Conservation (phyloP, 2,797 vertebrate genomes). For the Leontopithecus rosalia region DNA sequence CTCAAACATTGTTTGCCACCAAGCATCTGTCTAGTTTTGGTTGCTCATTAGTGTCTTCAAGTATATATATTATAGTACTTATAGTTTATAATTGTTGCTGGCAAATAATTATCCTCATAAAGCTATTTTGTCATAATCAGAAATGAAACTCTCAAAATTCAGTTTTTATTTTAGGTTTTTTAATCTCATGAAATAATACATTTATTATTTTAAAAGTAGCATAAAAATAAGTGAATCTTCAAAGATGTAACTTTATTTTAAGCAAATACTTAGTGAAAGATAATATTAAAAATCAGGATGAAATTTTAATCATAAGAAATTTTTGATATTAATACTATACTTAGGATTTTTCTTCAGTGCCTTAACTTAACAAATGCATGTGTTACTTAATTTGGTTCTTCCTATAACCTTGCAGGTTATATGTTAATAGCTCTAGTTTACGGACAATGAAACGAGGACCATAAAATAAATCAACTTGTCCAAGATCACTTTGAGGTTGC, state of each 20-base stretch:
- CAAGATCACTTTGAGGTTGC: neutral
- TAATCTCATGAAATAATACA: neutral
- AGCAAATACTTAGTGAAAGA: neutral
- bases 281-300: neutral
- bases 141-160: neutral
- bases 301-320: neutral
- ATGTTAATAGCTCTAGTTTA: neutral
- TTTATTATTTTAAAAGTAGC: neutral
- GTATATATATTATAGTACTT: neutral
- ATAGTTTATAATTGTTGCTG: neutral
- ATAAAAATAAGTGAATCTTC: neutral
- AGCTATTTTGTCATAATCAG: neutral
- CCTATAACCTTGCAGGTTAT: neutral
- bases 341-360: neutral
- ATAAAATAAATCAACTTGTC: neutral
- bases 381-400: neutral
- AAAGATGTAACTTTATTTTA: neutral
- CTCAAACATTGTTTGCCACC: neutral
- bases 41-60: neutral
- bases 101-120: neutral
- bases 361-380: neutral
- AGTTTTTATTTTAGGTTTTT: neutral
- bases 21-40: neutral
- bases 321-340: neutral
- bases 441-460: neutral